Percentiles rank a stretch among this genome's conserved stretches.
Evolutionary conservation across 1,140 invertebrate genomes (phyloP).

Genomic region (Drosophila ohnishii): DNA sequence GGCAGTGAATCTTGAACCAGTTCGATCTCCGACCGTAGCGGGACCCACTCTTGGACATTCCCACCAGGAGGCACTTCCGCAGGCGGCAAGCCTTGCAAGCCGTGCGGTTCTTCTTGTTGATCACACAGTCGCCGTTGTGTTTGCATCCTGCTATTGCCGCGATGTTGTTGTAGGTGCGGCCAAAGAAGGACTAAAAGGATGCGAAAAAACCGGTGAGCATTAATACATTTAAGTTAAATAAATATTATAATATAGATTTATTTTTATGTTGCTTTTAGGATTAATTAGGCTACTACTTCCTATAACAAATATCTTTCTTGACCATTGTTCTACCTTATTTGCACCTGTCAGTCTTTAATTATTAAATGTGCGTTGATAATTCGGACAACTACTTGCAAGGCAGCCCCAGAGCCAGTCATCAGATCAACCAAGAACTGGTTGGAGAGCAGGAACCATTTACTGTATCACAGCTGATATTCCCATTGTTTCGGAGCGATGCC

Average conservation of each 20-base stretch:
- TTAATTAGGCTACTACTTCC: neutral
- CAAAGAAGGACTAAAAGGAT: constrained; percentile 96
- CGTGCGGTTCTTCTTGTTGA: constrained; percentile 98
- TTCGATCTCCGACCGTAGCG: constrained; percentile 95
- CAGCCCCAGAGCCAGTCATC: neutral
- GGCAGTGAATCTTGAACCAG: constrained; percentile 97
- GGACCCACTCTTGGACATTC: constrained; percentile 98
- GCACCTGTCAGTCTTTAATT: constrained; percentile 56
- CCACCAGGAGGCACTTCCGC: constrained; percentile 95
- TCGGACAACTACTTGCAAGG: constrained; percentile 38
- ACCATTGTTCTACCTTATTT: constrained; percentile 32
- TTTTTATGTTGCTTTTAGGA: neutral
- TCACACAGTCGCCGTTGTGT: constrained; percentile 95
- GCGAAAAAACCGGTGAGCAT: neutral
- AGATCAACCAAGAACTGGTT: constrained; percentile 9
- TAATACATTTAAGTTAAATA: neutral
- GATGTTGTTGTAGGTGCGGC: constrained; percentile 97
- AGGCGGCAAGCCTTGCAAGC: constrained; percentile 97
- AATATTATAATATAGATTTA: too few species aligned
- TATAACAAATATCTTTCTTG: neutral
- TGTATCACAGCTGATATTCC: constrained; percentile 36
- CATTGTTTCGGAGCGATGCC: constrained; percentile 44
- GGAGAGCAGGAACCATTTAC: constrained; percentile 59
- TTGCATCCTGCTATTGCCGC: constrained; percentile 95
- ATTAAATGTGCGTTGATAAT: constrained; percentile 72